Evolutionary conservation across 2,888 invertebrate species (phyloP), one percentile per base, ranked within the genome.

Genomic region (Cyclophora punctaria): DNA sequence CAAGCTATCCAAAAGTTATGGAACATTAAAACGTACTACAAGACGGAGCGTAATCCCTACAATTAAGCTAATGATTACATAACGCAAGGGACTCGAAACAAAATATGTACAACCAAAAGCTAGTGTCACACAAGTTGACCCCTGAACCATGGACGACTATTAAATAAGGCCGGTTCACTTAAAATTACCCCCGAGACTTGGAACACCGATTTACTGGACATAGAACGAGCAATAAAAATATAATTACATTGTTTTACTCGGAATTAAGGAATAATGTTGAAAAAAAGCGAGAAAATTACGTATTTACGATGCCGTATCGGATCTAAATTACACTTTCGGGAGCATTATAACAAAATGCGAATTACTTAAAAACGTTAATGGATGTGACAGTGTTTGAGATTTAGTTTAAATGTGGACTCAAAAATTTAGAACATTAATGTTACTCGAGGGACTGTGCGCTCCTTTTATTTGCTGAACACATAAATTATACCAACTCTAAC

Each of bases 191-290:
- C 60, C 51, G 78, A 80, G 84, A 82, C 72, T 76, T 67, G 70
- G 73, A 73, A 73, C 74, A 69, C 75, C 80, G 80, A 83, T 84
- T 86, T 82, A 82, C 79, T 80, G 78, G 76, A 82, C 80, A 80
- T 79, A 74, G 77, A 83, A 83, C 79, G 79, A 81, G 76, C 80
- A 82, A 80, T 86, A 85, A 83, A 82, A 83, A 83, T 83, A 83
- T 84, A 82, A 85, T 83, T 83, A 83, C 75, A 78, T 79, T 79
- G 80, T 77, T 79, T 77, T 73, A 75, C 71, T 78, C 69, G 61
- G 71, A 69, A 78, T 78, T 75, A 73, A 76, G 74, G 73, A 74
- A 74, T 69, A 77, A 71, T 67, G 63, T 69, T 63, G 67, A 66
- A 66, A 71, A 73, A 73, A 74, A 67, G 64, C 66, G 59, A 72